phyloP scores from a whole-genome alignment of 2,113 vertebrate species.

The Laticauda laticaudata region DNA sequence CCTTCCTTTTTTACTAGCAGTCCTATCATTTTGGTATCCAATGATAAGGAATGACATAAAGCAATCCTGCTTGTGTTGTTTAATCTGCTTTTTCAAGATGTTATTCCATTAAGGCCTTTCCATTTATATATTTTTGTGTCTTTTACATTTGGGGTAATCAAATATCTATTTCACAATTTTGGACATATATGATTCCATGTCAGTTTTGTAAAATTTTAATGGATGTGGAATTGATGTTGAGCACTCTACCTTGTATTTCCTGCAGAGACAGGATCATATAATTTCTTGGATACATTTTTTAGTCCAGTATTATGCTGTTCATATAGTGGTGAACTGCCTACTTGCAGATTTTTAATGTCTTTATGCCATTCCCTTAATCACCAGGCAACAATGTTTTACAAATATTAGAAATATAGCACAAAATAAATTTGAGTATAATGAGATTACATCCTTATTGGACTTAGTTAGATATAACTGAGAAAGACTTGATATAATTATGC shows the following conservation, averaged over 20 bases:
- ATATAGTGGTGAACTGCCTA: conserved; percentile 38
- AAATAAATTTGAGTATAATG: conserved; percentile 57
- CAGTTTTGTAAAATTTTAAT: neutral
- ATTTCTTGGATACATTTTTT: conserved; percentile 33
- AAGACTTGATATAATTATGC: conserved; percentile 32
- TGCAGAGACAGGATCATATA: conserved; percentile 18
- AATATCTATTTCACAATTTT: conserved; percentile 17
- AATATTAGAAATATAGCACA: conserved; percentile 47
- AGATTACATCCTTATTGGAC: conserved; percentile 51
- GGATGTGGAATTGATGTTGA: conserved; percentile 33
- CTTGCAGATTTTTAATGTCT: conserved; percentile 40
- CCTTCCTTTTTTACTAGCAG: conserved; percentile 28
- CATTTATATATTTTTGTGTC: conserved; percentile 39
- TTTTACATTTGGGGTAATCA: conserved; percentile 26
- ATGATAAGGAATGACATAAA: conserved; percentile 57
- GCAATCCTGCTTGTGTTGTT: conserved; percentile 51
- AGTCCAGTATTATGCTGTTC: conserved; percentile 33
- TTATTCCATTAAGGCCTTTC: conserved; percentile 44
- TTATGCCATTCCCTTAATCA: conserved; percentile 44
- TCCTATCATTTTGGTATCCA: conserved; percentile 24
- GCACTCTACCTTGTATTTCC: neutral
- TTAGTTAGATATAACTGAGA: conserved; percentile 44
- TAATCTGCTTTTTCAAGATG: conserved; percentile 38
- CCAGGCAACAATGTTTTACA: conserved; percentile 36
- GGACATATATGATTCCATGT: conserved; percentile 33